These are phyloP conservation scores for Mobula birostris DNA, from an alignment of 2,113 vertebrate species.

Conservation along the genomic window DNA sequence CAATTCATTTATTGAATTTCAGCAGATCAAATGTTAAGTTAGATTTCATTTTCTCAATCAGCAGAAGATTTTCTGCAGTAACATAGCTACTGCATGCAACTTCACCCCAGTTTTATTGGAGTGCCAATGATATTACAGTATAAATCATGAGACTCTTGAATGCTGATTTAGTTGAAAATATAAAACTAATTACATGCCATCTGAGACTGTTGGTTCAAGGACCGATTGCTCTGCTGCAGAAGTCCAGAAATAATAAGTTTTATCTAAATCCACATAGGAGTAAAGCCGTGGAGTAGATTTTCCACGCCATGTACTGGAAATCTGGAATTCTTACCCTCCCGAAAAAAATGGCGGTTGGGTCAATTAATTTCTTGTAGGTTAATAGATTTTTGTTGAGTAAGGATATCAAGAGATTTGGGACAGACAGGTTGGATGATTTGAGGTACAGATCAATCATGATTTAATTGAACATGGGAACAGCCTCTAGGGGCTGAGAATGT, in stretches of 20 bases:
- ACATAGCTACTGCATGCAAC: no score
- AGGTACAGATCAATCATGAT: background rate
- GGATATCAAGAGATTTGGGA: background rate
- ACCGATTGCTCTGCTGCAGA: no score
- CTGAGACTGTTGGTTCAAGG: background rate
- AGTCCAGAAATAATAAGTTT: background rate
- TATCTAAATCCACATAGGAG: background rate
- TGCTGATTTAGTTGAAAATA: background rate
- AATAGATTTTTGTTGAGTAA: background rate
- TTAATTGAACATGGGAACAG: background rate
- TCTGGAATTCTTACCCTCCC: background rate
- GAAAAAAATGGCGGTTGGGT: background rate
- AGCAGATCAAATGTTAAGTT: no score
- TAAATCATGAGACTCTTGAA: background rate
- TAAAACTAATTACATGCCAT: background rate
- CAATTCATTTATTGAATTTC: no score
- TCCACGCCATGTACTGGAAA: background rate
- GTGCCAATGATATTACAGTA: background rate
- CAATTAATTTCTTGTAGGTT: background rate
- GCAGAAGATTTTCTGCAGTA: no score
- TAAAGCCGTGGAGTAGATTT: background rate
- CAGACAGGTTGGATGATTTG: background rate
- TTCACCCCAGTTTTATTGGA: no score
- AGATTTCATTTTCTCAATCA: no score
- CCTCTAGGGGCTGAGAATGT: background rate